phyloP scores from a whole-genome alignment of 2,888 invertebrate genomes.

The Drosophila kuntzei region DNA sequence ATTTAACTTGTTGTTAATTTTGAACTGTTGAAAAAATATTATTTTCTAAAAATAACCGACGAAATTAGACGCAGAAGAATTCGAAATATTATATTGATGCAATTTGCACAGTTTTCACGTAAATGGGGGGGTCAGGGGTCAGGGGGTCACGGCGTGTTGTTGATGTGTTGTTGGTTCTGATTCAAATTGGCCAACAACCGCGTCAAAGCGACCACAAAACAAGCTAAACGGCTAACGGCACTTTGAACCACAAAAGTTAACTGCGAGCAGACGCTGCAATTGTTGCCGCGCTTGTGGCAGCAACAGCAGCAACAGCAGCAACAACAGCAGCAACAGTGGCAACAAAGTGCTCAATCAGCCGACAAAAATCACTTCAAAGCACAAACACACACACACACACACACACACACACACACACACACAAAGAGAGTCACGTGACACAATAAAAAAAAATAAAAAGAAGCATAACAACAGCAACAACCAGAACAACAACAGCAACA shows the following conservation, averaged over 20 bases:
- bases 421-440: constrained; percentile 23
- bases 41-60: not conserved
- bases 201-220: constrained; percentile 71
- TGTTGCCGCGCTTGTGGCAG: constrained; percentile 27
- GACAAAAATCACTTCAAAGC: constrained; percentile 58
- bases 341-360: constrained; percentile 56
- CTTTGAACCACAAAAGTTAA: constrained; percentile 25
- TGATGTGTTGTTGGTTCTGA: not conserved
- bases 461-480: constrained; percentile 35
- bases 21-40: not conserved
- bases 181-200: constrained; percentile 64
- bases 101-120: constrained; percentile 4
- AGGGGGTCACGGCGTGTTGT: not conserved
- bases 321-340: constrained; percentile 8
- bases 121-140: too few species aligned
- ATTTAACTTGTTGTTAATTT: not conserved
- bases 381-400: constrained; percentile 29
- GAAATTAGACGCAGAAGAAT: constrained; percentile 2
- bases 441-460: constrained; percentile 22
- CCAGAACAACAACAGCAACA: constrained; percentile 4
- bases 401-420: constrained; percentile 18
- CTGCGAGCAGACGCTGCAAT: constrained; percentile 40
- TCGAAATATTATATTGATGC: not conserved
- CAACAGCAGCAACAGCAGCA: constrained; percentile 14
- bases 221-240: constrained; percentile 52